These are phyloP conservation scores for Chlorops oryzae DNA, from an alignment of 1,140 invertebrate species.

Conservation along the genomic window DNA sequence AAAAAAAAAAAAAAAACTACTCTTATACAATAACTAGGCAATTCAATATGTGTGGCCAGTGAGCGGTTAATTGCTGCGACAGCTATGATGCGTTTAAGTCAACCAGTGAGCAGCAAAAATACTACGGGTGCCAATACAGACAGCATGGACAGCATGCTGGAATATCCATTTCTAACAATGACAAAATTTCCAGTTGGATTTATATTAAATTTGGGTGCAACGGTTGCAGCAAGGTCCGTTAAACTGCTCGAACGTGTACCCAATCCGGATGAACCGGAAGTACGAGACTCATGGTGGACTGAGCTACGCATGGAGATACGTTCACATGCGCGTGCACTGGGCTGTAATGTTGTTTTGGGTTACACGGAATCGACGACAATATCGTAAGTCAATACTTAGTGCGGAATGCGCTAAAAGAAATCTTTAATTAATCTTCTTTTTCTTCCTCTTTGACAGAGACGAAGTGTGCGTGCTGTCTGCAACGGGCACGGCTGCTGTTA, in stretches of 20 bases:
- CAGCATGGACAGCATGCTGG: conserved; percentile 73
- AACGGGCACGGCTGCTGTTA: conserved; percentile 85
- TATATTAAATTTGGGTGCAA: conserved; percentile 82
- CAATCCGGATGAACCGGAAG: conserved; percentile 80
- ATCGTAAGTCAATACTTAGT: conserved; percentile 56
- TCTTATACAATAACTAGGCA: conserved; percentile 24
- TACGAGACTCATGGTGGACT: conserved; percentile 91
- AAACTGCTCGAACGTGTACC: conserved; percentile 79
- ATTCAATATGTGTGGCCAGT: conserved; percentile 44
- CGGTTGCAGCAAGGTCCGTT: conserved; percentile 79
- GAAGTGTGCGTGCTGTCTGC: conserved; percentile 92
- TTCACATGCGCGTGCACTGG: conserved; percentile 81
- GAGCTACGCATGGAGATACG: conserved; percentile 90
- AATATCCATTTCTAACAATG: conserved; percentile 95
- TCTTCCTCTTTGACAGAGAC: conserved; percentile 58
- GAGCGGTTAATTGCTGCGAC: conserved; percentile 42
- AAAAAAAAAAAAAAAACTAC: neutral
- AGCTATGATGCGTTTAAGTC: conserved; percentile 50
- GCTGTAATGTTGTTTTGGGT: conserved; percentile 89
- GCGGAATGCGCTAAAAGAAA: neutral
- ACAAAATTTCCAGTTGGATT: conserved; percentile 82
- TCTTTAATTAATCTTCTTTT: neutral
- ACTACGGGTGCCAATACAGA: conserved; percentile 60
- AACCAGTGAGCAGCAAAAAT: conserved; percentile 16
- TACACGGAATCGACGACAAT: conserved; percentile 87